Percentiles rank a stretch among this genome's conserved stretches.
These are phyloP conservation scores for Sarotherodon lohbergeri DNA, from an alignment of 2,113 vertebrate genomes.

Conservation along the genomic window DNA sequence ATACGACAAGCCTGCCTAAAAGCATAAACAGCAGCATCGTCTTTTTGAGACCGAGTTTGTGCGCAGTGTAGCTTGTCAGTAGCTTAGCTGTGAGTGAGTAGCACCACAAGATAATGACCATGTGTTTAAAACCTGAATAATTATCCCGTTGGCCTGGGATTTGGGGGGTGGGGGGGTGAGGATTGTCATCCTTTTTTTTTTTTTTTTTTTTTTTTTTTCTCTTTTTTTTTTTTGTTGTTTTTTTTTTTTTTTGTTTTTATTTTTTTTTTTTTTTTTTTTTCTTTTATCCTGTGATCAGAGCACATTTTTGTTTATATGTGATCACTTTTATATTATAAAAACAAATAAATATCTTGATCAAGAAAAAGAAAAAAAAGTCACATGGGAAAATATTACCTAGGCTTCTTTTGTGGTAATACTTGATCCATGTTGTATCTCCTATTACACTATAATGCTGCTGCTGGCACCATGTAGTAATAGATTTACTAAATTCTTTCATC, in stretches of 20 bases:
- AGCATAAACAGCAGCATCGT: neutral
- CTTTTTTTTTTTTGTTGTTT: neutral
- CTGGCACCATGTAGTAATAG: neutral
- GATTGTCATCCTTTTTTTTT: too few species aligned
- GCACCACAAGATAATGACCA: conserved; percentile 10
- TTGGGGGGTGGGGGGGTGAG: too few species aligned
- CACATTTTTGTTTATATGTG: neutral
- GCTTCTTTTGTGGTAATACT: neutral
- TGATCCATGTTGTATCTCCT: neutral
- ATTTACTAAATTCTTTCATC: neutral
- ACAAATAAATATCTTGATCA: neutral
- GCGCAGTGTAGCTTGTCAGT: neutral
- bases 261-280: neutral
- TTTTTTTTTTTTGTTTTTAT: neutral
- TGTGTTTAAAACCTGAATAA: neutral
- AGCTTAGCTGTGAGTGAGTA: neutral
- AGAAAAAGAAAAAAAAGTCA: neutral
- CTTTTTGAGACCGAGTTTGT: neutral
- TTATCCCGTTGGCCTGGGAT: too few species aligned
- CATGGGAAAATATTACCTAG: neutral
- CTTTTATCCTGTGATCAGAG: neutral
- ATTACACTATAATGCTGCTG: neutral
- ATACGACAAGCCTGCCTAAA: neutral
- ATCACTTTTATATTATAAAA: neutral
- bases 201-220: neutral